Evolutionary conservation across 1,140 invertebrate genomes (phyloP).

Genomic region (Parapsyche elsis): DNA sequence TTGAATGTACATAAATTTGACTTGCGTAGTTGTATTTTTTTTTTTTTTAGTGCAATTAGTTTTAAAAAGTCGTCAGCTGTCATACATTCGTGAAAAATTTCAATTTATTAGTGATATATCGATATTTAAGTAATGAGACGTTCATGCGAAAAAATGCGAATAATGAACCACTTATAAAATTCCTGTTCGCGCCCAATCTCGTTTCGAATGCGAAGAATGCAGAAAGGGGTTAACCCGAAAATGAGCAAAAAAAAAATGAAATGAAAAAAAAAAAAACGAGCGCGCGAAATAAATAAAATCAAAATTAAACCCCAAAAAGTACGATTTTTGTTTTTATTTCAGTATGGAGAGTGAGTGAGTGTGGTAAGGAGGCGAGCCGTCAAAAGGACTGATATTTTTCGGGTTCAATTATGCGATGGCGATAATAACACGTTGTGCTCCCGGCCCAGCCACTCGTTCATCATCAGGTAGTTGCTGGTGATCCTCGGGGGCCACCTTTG

Average conservation of each 20-base stretch:
- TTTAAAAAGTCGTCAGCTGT: no score
- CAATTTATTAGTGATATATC: constrained; percentile 17
- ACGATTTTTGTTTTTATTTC: neutral
- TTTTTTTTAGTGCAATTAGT: no score
- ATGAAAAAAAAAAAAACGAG: neutral
- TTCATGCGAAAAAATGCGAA: constrained; percentile 15
- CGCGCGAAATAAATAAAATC: constrained; percentile 12
- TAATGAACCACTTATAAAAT: constrained; percentile 31
- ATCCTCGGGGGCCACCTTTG: constrained; percentile 29
- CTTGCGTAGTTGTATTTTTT: no score
- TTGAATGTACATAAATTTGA: no score
- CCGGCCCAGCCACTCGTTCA: constrained; percentile 50
- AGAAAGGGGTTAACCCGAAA: neutral
- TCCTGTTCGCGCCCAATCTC: constrained; percentile 31
- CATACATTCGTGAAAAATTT: neutral
- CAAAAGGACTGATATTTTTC: constrained; percentile 52
- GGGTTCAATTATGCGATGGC: constrained; percentile 55
- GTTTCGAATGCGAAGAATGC: constrained; percentile 46
- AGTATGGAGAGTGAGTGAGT: constrained; percentile 12
- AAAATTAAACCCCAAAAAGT: constrained; percentile 6
- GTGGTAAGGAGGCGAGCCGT: constrained; percentile 42
- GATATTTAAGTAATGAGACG: constrained; percentile 20
- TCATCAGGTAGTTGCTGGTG: constrained; percentile 51
- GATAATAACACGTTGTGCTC: constrained; percentile 54
- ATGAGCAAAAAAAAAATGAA: neutral